Base-by-base conservation (phyloP, 1,140 invertebrate species). In the Diploscapter pachys region DNA sequence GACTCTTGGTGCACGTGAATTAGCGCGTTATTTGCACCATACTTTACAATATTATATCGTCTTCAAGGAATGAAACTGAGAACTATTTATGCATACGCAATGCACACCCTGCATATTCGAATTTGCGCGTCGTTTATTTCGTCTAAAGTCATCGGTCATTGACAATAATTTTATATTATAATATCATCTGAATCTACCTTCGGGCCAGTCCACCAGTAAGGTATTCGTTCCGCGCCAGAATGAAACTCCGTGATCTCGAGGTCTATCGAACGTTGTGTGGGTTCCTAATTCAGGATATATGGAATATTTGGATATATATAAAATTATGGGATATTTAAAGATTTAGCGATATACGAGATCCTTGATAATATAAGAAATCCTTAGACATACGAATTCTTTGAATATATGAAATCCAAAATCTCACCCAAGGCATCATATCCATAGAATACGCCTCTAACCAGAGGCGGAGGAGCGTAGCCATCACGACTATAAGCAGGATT, bases 401-500 rank as follows among this genome's bases (percentile, higher is more conserved):
- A 1, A 11, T 59, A 13, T 11, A 11, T 59, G 11, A 59, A 59
- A 11, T 59, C 11, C 13, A 59, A 11, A 4, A 9, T 5, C 66
- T 56, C 49, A 78, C 77, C 72, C 31, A 80, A 50, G n/a, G 67
- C 54, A 66, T 80, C 79, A 62, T 80, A 80, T 11, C 79, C 79
- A 78, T 77, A 80, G 61, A 80, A 80, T 4, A 79, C 72, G 56
- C 79, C 79, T 55, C 79, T 53, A 69, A 75, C 76, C 66, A 80
- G 61, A 13, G 79, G 79, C 49, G 75, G 75, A 6, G 79, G 78
- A 31, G 79, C 79, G 64, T 72, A 70, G 1, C 79, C 69, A 13
- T 71, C 65, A 48, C 51, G 56, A 13, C 57, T 55, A 5, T 72
- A 70, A 9, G 81, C 77, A 5, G 79, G 79, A 48, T 71, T 78